Percentiles rank a stretch among this genome's conserved stretches.
These are phyloP conservation scores for Drymodes brunneopygia DNA, from an alignment of 2,113 vertebrate species.

Conservation along the genomic window DNA sequence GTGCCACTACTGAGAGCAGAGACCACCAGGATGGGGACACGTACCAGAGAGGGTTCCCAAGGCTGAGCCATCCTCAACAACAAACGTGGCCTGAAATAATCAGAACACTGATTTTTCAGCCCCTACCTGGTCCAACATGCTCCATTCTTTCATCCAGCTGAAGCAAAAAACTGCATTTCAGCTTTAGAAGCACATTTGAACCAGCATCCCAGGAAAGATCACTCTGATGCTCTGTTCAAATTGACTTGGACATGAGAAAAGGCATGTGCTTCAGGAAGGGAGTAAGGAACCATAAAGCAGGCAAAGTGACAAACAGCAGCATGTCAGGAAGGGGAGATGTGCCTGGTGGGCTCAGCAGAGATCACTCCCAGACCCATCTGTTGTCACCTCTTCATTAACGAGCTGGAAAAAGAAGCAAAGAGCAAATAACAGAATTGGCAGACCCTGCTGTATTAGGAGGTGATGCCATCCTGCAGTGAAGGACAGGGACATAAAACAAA, in stretches of 20 bases:
- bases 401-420: constrained; percentile 23
- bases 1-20: not conserved
- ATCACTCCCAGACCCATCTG: not conserved
- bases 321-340: not conserved
- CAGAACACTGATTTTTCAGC: not conserved
- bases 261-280: not conserved
- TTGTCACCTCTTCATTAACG: constrained; percentile 19
- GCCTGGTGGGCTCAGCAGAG: not conserved
- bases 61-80: not conserved
- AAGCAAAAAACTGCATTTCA: not conserved
- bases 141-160: not conserved
- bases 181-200: not conserved
- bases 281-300: constrained; percentile 2
- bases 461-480: constrained; percentile 23
- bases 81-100: not conserved
- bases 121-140: not conserved
- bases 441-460: not conserved
- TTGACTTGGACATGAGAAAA: not conserved
- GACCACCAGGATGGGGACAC: not conserved
- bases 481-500: constrained; percentile 43
- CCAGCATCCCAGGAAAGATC: not conserved
- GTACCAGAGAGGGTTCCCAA: not conserved
- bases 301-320: not conserved
- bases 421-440: constrained; percentile 17
- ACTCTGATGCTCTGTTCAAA: not conserved